phyloP scores from a whole-genome alignment of 2,113 vertebrate genomes.

The Tragelaphus buxtoni region DNA sequence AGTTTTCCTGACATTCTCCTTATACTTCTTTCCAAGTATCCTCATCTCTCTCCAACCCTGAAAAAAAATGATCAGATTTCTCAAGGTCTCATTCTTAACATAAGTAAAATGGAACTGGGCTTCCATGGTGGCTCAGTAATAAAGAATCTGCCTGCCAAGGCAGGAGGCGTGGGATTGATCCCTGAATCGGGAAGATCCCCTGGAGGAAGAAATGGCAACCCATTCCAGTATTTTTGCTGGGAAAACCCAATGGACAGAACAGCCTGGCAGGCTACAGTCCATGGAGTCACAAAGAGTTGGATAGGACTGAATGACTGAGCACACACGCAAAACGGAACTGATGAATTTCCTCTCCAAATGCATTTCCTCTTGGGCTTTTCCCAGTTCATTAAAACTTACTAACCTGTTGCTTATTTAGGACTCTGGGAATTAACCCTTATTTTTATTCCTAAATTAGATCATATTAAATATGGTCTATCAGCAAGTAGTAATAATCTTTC shows the following conservation, averaged over 20 bases:
- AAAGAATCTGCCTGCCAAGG: background rate
- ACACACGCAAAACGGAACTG: background rate
- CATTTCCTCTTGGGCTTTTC: background rate
- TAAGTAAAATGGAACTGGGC: background rate
- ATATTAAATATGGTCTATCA: background rate
- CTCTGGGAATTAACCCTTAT: background rate
- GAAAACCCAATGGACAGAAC: background rate
- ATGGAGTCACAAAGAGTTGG: background rate
- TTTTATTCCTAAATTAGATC: background rate
- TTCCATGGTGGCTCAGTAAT: background rate
- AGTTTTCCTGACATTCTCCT: background rate
- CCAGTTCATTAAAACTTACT: background rate
- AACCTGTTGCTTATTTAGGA: background rate
- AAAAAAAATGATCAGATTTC: background rate
- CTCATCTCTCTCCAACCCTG: background rate
- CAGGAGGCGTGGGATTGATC: background rate
- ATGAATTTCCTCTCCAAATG: background rate
- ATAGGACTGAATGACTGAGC: background rate
- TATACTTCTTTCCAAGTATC: background rate
- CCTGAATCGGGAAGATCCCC: background rate
- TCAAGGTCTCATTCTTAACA: background rate
- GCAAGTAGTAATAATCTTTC: background rate
- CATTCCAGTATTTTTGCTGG: background rate
- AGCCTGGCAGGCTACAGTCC: background rate
- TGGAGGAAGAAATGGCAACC: background rate